Base-by-base conservation (phyloP, 2,888 invertebrate genomes). In the Pseudolycoriella hygida region DNA sequence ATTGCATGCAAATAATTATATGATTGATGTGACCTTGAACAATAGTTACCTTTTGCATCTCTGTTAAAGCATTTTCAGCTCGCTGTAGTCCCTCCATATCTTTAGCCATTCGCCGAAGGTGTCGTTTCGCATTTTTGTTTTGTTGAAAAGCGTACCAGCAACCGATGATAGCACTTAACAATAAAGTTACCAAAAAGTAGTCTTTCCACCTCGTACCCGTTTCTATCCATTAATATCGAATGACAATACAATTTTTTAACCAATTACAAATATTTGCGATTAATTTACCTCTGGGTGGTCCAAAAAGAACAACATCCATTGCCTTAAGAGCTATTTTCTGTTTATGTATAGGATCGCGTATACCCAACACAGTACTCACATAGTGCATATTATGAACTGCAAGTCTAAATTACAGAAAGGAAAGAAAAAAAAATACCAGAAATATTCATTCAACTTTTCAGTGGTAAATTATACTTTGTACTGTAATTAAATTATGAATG, bases 261-360 rank as follows among this genome's bases (percentile, higher is more conserved):
- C n/a, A n/a, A n/a, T n/a, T n/a, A n/a, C n/a, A n/a, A n/a, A n/a
- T n/a, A n/a, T n/a, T n/a, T n/a, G n/a, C n/a, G n/a, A n/a, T 17
- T 34, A 1, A 14, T n/a, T 32, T 75, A 92, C 93, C 88, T 79
- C 93, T 92, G 19, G 96, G 93, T 48, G 93, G 89, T 42, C 98
- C 98, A 67, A 98, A 98, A 30, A 98, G 74, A 17, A 98, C 97
- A 43, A 94, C 88, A 67, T 98, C 98, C 87, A 96, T 94, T 14
- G 98, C 97, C 67, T 98, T 97, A 39, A 98, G 72, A 3, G 90
- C 83, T 52, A 94, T 77, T 68, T 97, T 97, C 71, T 97, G 94
- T 59, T 92, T 90, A 68, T 98, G 94, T 56, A 97, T 96, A 17
- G 90, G 89, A 69, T 97, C 96, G 68, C 93, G 94, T 57, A 98